Conservation (phyloP, 2,888 invertebrate species). For the Mantis religiosa region DNA sequence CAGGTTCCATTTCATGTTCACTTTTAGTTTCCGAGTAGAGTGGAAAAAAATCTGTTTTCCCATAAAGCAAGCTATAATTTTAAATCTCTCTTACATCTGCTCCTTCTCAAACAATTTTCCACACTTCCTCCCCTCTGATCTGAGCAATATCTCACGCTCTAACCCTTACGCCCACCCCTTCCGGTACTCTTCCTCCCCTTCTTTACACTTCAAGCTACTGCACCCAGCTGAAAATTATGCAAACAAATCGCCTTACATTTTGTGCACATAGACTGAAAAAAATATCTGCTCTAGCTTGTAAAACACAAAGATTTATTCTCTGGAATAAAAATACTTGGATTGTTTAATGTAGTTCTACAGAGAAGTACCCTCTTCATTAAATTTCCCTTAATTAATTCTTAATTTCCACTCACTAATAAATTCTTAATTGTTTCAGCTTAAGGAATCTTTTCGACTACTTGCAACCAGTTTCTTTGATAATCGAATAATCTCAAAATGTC, state of each 20-base stretch:
- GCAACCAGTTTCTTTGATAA: no score
- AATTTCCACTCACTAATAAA: no score
- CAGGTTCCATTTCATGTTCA: not conserved
- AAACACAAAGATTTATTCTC: not conserved
- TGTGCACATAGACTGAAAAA: not conserved
- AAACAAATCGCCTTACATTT: not conserved
- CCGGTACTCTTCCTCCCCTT: no score
- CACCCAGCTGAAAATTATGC: not conserved
- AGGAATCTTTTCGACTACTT: no score
- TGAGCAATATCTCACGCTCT: not conserved
- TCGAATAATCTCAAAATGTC: no score
- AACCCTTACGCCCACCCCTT: not conserved
- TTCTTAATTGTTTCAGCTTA: no score
- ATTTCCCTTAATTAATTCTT: no score
- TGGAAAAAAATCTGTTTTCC: not conserved
- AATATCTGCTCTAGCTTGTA: not conserved
- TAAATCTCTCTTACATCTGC: not conserved
- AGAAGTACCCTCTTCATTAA: no score
- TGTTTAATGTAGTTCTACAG: no score
- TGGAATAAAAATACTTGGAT: no score
- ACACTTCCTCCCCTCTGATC: not conserved
- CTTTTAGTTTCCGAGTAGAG: not conserved
- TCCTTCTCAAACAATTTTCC: not conserved
- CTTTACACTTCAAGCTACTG: not conserved
- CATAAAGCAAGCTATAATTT: not conserved